Evolutionary conservation across 37 sponge, comb jelly and placozoan species (phyloP).

Genomic region (Aplysina aerophoba): DNA sequence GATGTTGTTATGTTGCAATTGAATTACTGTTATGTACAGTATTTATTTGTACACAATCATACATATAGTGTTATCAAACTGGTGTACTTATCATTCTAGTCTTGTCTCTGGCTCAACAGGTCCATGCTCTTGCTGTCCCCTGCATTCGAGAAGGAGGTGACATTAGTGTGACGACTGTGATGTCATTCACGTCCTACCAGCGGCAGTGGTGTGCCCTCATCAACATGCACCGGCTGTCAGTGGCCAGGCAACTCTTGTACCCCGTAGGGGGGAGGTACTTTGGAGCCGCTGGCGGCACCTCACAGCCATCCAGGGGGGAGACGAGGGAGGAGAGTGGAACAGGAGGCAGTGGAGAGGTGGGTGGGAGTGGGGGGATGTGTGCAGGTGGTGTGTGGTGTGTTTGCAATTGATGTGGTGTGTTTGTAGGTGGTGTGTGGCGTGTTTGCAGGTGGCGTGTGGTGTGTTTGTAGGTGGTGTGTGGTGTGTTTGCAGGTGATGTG

Average conservation of each 20-base stretch:
- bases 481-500: neutral
- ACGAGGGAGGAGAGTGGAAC: too few species aligned
- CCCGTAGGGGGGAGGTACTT: conserved; percentile 59
- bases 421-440: too few species aligned
- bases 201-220: conserved; percentile 75
- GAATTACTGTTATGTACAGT: neutral
- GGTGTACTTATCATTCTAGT: neutral
- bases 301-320: too few species aligned
- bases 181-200: conserved; percentile 45
- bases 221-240: conserved; percentile 38
- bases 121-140: neutral
- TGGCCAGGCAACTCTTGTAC: conserved; percentile 58
- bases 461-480: neutral
- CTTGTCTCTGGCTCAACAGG: conserved; percentile 13
- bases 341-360: too few species aligned
- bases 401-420: neutral
- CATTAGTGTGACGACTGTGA: conserved; percentile 43
- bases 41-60: neutral
- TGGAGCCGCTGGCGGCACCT: neutral
- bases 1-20: neutral
- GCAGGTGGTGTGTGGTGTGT: neutral
- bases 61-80: neutral
- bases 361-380: too few species aligned
- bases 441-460: too few species aligned
- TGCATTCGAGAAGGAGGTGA: neutral